These are phyloP conservation scores for Hirundichthys speculiger DNA, from an alignment of 2,113 vertebrate species.

Conservation along the genomic window DNA sequence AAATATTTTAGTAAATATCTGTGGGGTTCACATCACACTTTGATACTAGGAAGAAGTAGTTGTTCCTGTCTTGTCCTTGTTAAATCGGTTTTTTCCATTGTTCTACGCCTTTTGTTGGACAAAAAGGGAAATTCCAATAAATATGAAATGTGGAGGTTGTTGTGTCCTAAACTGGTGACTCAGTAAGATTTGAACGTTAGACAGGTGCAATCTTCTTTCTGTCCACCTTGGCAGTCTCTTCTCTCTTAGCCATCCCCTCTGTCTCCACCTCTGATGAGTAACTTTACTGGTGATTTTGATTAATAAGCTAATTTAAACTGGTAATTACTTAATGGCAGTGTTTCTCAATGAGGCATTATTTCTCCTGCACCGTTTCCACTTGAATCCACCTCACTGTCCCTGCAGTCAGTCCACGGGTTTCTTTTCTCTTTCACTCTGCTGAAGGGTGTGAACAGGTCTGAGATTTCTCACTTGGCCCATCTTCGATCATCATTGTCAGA, in stretches of 20 bases:
- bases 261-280: constrained; percentile 4
- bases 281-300: constrained; percentile 4
- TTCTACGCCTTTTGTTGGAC: not conserved
- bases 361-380: not conserved
- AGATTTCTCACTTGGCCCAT: constrained; percentile 14
- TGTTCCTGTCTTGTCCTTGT: not conserved
- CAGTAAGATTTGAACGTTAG: constrained; percentile 54
- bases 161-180: constrained; percentile 42
- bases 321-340: not conserved
- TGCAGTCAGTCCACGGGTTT: constrained; percentile 5
- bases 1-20: no score
- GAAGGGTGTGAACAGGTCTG: not conserved
- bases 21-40: no score
- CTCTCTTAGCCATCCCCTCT: not conserved
- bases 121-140: constrained; percentile 17
- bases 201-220: constrained; percentile 5
- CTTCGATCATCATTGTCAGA: constrained; percentile 17
- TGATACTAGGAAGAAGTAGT: not conserved
- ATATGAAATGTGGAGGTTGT: constrained; percentile 28
- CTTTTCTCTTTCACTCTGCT: constrained; percentile 16
- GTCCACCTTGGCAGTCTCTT: constrained; percentile 9
- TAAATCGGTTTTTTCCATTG: not conserved
- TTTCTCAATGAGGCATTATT: not conserved
- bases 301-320: not conserved
- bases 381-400: not conserved